These are phyloP conservation scores for Bellardia bayeri DNA, from an alignment of 2,888 invertebrate genomes.

Conservation along the genomic window DNA sequence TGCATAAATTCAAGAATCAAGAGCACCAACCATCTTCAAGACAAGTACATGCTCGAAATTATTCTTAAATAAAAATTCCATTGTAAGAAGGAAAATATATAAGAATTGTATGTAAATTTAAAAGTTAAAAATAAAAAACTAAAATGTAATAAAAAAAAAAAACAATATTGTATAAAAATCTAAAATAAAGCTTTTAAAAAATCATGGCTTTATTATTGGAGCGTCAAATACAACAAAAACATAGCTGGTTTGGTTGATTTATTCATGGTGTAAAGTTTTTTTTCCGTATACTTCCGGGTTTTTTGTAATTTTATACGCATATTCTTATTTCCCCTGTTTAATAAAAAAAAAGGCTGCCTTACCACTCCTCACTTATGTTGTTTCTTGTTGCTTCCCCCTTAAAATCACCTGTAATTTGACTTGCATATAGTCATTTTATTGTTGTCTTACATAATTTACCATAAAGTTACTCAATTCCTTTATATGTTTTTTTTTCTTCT, in stretches of 20 bases:
- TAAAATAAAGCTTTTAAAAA: slow-evolving; percentile 18
- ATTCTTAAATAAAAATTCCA: slow-evolving; percentile 9
- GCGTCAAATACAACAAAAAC: not conserved
- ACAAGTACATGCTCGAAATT: not conserved
- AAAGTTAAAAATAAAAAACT: not conserved
- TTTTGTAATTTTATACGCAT: slow-evolving; percentile 11
- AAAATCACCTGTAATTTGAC: slow-evolving; percentile 65
- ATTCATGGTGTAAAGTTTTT: slow-evolving; percentile 34
- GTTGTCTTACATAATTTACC: slow-evolving; percentile 46
- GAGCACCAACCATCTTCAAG: slow-evolving; percentile 3
- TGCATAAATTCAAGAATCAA: slow-evolving; percentile 38
- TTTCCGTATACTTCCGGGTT: slow-evolving; percentile 1
- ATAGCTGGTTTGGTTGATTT: slow-evolving; percentile 39
- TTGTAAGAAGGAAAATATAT: not conserved
- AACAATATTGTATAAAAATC: not conserved
- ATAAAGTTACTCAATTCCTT: slow-evolving; percentile 64
- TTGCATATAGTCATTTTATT: slow-evolving; percentile 40
- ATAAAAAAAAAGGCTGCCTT: not conserved
- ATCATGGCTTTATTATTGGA: not conserved
- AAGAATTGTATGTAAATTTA: not conserved
- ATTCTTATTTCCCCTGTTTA: not conserved
- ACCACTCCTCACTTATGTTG: slow-evolving; percentile 23
- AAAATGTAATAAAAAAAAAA: not conserved
- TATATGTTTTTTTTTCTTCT: not conserved
- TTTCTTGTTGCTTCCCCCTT: not conserved